phyloP scores from a whole-genome alignment of 2,797 vertebrate species.

The Betta splendens region DNA sequence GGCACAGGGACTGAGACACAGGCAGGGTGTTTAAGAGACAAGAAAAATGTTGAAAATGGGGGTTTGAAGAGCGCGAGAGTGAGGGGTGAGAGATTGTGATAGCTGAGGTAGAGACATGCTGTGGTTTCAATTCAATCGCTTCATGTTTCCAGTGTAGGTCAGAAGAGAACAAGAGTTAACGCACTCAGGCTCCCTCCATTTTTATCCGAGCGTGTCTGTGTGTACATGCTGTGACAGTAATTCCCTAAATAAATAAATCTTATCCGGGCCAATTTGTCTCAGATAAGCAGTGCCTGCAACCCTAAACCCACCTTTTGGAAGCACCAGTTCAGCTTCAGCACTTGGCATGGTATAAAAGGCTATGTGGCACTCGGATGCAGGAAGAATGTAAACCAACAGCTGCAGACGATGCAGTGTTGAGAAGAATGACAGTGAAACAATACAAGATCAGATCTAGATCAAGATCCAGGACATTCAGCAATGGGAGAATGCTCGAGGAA shows the following conservation, averaged over 20 bases:
- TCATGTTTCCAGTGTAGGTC: background rate
- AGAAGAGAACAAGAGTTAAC: slow-evolving; percentile 1
- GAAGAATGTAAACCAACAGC: slow-evolving; percentile 11
- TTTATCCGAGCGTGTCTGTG: slow-evolving; percentile 8
- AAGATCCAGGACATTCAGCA: background rate
- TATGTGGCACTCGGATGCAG: slow-evolving; percentile 8
- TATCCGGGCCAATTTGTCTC: slow-evolving; percentile 67
- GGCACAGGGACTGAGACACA: slow-evolving; percentile 19
- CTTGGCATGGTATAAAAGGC: slow-evolving; percentile 36
- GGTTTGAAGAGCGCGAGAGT: slow-evolving; percentile 6
- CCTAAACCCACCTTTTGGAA: slow-evolving; percentile 36
- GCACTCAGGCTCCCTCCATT: background rate
- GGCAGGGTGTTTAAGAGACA: slow-evolving; percentile 1
- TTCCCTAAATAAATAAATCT: slow-evolving; percentile 65
- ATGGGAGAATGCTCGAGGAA: background rate
- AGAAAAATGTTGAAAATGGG: background rate
- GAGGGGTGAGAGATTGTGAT: slow-evolving; percentile 32
- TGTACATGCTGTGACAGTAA: slow-evolving; percentile 29
- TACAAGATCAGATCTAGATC: slow-evolving; percentile 7
- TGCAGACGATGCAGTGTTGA: slow-evolving; percentile 12
- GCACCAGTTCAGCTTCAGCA: slow-evolving; percentile 49
- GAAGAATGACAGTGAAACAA: slow-evolving; percentile 14
- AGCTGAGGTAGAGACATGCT: slow-evolving; percentile 22
- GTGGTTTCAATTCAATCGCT: slow-evolving; percentile 9
- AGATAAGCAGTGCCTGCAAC: slow-evolving; percentile 62